Evolutionary conservation across 2,113 vertebrate species (phyloP), one percentile per base, ranked within the genome.

Genomic region (Leuciscus idus): DNA sequence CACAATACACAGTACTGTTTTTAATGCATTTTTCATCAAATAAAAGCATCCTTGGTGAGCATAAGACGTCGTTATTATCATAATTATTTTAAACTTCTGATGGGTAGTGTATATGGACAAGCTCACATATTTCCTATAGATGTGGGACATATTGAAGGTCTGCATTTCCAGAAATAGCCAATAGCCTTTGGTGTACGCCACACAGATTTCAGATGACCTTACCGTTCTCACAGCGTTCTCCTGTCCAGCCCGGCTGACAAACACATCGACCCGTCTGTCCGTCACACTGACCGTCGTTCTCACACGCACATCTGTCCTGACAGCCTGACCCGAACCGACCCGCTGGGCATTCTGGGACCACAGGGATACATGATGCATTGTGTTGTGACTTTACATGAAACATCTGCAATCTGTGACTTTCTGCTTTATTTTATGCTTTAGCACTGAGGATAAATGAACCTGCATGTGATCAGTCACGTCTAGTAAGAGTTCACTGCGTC

Each of bases 201-300:
- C 52, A 55, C 52, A 55, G 1, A 17, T 0, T 52, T 52, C 4
- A 52, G 26, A 23, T 55, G 64, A 52, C 0, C 93, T 95, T 88
- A 98, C 97, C 43, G 88, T 81, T 95, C 89, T 97, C 91, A 36
- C 98, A 99, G 84, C 13, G 88, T 26, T 90, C 85, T 19, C 97
- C 97, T 0, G 26, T 92, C 97, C 98, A 97, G 50, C 97, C 97
- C 0, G 94, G 86, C 0, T 85, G 92, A 93, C 98, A 99, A 84
- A 89, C 81, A 92, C 97, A 98, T 21, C 0, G 90, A 3, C 97
- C 96, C 0, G 48, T 93, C 76, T 6, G 93, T 19, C 10, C 88
- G 91, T 98, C 95, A 2, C 98, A 99, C 82, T 91, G 88, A 0
- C 96, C 96, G 0, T 94, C 93, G 0, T 96, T 94, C 23, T 91